phyloP scores from a whole-genome alignment of 2,113 vertebrate genomes.

The Saguinus midas region DNA sequence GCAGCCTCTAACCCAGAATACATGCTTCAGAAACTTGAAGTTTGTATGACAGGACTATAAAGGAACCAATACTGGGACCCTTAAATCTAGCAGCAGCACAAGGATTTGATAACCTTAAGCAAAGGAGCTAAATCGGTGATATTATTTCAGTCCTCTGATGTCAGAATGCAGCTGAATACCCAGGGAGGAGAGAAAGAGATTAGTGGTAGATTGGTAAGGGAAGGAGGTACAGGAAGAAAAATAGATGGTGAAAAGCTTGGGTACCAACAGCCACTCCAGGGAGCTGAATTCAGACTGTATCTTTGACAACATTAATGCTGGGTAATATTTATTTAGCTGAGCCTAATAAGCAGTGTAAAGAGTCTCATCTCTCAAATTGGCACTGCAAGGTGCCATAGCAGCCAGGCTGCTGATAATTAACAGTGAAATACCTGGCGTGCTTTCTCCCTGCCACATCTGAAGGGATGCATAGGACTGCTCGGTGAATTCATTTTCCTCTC shows the following conservation, averaged over 20 bases:
- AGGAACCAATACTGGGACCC: background rate
- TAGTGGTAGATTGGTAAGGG: background rate
- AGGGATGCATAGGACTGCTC: conserved; percentile 42
- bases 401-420: conserved; percentile 76
- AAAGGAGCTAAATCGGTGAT: background rate
- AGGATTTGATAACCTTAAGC: background rate
- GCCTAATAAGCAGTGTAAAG: conserved; percentile 72
- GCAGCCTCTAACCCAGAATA: background rate
- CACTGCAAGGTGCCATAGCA: conserved; percentile 63
- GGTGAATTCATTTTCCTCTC: conserved; percentile 67
- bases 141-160: background rate
- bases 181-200: background rate
- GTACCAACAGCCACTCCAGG: conserved; percentile 45
- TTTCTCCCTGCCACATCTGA: conserved; percentile 23
- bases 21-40: background rate
- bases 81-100: background rate
- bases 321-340: conserved; percentile 76
- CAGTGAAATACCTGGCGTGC: conserved; percentile 57
- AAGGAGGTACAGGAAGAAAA: background rate
- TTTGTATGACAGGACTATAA: background rate
- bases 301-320: conserved; percentile 63
- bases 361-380: conserved; percentile 71
- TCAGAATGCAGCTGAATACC: background rate
- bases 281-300: conserved; percentile 62
- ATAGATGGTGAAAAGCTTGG: conserved; percentile 8